Percentiles rank a stretch among this genome's conserved stretches.
Conservation (phyloP, 2,888 invertebrate genomes). For the Meiosimyza decipiens region DNA sequence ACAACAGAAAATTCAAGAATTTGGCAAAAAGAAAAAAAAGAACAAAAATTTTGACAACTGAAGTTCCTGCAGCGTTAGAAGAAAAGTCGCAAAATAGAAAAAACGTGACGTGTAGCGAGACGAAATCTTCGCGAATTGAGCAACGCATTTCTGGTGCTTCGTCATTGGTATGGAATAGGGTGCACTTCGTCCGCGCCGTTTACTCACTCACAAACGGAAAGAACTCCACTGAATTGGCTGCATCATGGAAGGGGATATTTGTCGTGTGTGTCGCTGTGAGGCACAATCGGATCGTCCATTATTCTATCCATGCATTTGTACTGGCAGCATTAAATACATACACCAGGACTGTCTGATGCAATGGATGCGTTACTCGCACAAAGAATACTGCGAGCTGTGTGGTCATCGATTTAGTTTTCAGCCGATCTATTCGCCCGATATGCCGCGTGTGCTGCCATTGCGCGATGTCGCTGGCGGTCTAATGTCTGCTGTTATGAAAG, state of each 20-base stretch:
- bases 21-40: slow-evolving; percentile 15
- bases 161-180: slow-evolving; percentile 35
- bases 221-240: neutral
- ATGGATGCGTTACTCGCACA: slow-evolving; percentile 98
- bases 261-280: slow-evolving; percentile 97
- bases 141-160: neutral
- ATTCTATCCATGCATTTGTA: slow-evolving; percentile 98
- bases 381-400: slow-evolving; percentile 98
- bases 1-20: slow-evolving; percentile 17
- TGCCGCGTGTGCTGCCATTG: slow-evolving; percentile 97
- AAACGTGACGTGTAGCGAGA: slow-evolving; percentile 38
- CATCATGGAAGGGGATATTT: slow-evolving; percentile 81
- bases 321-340: slow-evolving; percentile 98
- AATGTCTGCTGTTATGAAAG: slow-evolving; percentile 87
- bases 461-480: slow-evolving; percentile 92
- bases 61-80: neutral
- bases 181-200: too few relatives aligned
- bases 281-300: slow-evolving; percentile 90
- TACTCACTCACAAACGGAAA: neutral
- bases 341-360: slow-evolving; percentile 98
- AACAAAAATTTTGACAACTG: slow-evolving; percentile 13
- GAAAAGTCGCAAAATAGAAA: slow-evolving; percentile 22
- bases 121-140: too few relatives aligned
- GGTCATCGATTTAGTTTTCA: slow-evolving; percentile 98
- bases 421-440: slow-evolving; percentile 99